Base-by-base conservation (phyloP, 2,888 invertebrate genomes). In the Stenurella melanura region DNA sequence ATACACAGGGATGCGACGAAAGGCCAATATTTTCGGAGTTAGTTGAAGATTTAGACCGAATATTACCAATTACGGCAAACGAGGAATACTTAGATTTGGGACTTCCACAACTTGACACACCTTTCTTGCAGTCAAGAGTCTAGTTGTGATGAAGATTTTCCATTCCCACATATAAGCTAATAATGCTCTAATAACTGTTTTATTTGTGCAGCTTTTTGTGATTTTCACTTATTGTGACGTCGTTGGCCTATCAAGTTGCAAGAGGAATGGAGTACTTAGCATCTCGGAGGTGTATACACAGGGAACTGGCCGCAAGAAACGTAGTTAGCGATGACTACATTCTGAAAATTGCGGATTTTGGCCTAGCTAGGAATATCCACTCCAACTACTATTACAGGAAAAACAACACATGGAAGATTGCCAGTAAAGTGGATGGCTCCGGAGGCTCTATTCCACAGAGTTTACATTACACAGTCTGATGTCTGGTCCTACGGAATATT, bases 401-500 rank as follows among this genome's bases (percentile, higher is more conserved):
- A n/a, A 91, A 97, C 96, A 80, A 98, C 97, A 15, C 97, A 98
- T 88, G 99, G 99, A 12, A 92, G 98, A 57, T 91, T 99, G 80
- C 99, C 99, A 0, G 97, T 99, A 26, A 98, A 99, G 90, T 99
- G 99, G 99, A 99, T 99, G 99, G 98, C 99, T 0, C 98, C 98
- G 0, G 99, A 99, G 90, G 97, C 99, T 0, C 91, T 99, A 38
- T 98, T 97, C 89, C 96, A 98, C 87, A 94, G 98, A 85, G 94
- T 98, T 68, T 99, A 98, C 90, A 98, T 96, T 54, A 95, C 96
- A 54, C 95, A 97, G 90, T 96, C 96, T 83, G 96, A 97, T 89
- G 96, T 97, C 94, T 98, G 98, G 98, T 98, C 98, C 0, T 98
- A 96, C 90, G 98, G 98, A 57, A 96, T 98, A 79, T 91, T 98